Conservation (phyloP, 2,888 invertebrate species). For the Panorpa germanica region DNA sequence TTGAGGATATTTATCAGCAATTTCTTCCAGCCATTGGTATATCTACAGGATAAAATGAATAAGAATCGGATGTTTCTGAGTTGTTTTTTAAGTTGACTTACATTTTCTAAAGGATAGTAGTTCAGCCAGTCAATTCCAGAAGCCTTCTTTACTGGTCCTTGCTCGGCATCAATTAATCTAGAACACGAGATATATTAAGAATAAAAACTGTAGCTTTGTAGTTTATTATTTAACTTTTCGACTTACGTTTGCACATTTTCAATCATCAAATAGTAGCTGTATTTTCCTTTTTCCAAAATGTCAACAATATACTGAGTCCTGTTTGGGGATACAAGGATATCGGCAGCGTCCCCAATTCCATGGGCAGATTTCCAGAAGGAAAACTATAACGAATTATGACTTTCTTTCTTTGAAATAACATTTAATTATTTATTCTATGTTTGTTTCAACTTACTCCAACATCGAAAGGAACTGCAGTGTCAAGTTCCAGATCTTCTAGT, state of each 20-base stretch:
- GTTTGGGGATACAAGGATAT: conserved; percentile 22
- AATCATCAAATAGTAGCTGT: conserved; percentile 17
- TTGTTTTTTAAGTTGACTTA: conserved; percentile 4
- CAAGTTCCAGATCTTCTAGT: background rate
- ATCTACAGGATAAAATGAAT: too few relatives aligned
- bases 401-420: too few relatives aligned
- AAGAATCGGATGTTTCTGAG: conserved; percentile 19
- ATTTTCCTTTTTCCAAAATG: conserved; percentile 14
- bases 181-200: background rate
- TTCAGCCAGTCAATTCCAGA: conserved; percentile 11
- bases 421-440: too few relatives aligned
- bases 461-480: conserved; percentile 6
- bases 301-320: conserved; percentile 16
- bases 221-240: background rate
- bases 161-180: conserved; percentile 13
- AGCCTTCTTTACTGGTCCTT: conserved; percentile 9
- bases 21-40: conserved; percentile 31
- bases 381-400: too few relatives aligned
- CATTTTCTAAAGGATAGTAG: conserved; percentile 11
- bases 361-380: conserved; percentile 7
- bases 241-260: conserved; percentile 20
- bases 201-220: background rate
- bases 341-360: conserved; percentile 10
- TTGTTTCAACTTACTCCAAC: conserved; percentile 11
- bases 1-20: conserved; percentile 26